Evolutionary conservation across 2,888 invertebrate genomes (phyloP).

Genomic region (Drosophila kokeensis): DNA sequence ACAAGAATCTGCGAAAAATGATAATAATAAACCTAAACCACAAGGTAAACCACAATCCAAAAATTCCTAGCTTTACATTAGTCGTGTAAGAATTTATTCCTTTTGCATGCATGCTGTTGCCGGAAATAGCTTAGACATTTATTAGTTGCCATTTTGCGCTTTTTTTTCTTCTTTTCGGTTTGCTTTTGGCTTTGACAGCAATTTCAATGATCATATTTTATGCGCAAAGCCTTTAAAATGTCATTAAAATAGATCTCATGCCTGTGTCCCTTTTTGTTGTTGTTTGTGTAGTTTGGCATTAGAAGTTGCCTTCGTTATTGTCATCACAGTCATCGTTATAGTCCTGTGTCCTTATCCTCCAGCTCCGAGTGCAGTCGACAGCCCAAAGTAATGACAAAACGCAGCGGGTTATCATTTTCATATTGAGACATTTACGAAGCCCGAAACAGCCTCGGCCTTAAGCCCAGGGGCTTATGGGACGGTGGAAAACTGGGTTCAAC

Average conservation of each 20-base stretch:
- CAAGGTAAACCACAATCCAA: slow-evolving; percentile 76
- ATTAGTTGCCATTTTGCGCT: slow-evolving; percentile 44
- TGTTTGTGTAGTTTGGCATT: slow-evolving; percentile 39
- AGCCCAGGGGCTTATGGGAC: slow-evolving; percentile 15
- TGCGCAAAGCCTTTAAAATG: slow-evolving; percentile 68
- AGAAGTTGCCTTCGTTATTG: slow-evolving; percentile 43
- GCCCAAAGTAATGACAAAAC: slow-evolving; percentile 77
- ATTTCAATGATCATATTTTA: slow-evolving; percentile 73
- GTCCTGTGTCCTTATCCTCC: slow-evolving; percentile 27
- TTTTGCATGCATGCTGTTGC: slow-evolving; percentile 42
- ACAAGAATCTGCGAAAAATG: slow-evolving; percentile 84
- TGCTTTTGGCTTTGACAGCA: slow-evolving; percentile 48
- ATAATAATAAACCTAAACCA: slow-evolving; percentile 83
- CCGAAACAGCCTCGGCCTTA: slow-evolving; percentile 34
- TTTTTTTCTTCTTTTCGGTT: slow-evolving; percentile 27
- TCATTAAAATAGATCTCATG: slow-evolving; percentile 69
- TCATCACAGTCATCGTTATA: slow-evolving; percentile 21
- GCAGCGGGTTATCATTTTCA: slow-evolving; percentile 78
- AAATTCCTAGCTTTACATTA: slow-evolving; percentile 12
- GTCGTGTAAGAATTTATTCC: slow-evolving; percentile 4
- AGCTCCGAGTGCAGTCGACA: slow-evolving; percentile 65
- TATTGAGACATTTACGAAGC: slow-evolving; percentile 72
- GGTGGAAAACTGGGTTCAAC: slow-evolving; percentile 14
- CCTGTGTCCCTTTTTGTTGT: slow-evolving; percentile 15
- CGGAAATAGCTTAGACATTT: slow-evolving; percentile 52